Evolutionary conservation across 53 echinoderm and acorn worm genomes (phyloP).

Genomic region (Astropecten irregularis): DNA sequence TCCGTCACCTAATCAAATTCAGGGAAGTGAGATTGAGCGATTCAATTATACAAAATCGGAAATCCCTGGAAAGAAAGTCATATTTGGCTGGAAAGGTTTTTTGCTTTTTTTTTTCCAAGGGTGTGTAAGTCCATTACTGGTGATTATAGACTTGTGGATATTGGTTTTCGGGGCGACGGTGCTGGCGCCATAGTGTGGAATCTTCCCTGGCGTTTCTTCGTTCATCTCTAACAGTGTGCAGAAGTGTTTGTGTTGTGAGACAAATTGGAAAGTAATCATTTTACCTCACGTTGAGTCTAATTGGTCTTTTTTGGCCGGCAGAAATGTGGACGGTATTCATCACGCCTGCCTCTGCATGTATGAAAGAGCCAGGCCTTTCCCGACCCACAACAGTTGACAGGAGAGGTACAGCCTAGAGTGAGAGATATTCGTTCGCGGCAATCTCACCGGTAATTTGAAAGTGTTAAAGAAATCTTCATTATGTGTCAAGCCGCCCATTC

Average conservation of each 20-base stretch:
- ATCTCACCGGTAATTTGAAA: background rate
- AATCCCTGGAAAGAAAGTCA: constrained; percentile 23
- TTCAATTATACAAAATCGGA: constrained; percentile 48
- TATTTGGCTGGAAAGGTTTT: background rate
- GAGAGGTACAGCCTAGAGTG: too few relatives aligned
- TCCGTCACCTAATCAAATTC: too few relatives aligned
- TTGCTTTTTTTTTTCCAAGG: background rate
- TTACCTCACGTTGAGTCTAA: background rate
- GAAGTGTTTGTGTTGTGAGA: background rate
- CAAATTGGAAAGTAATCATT: background rate
- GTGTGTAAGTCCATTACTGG: constrained; percentile 33
- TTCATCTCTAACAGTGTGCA: too few relatives aligned
- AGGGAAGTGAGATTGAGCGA: constrained; percentile 10
- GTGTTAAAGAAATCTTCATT: background rate
- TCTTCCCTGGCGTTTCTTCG: too few relatives aligned
- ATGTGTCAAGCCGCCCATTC: background rate
- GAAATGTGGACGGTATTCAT: too few relatives aligned
- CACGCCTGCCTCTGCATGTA: too few relatives aligned
- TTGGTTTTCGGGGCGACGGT: too few relatives aligned
- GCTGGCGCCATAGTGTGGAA: too few relatives aligned
- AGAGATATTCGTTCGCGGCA: background rate
- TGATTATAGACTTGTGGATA: constrained; percentile 4
- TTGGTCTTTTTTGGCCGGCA: too few relatives aligned
- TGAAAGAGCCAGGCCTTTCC: too few relatives aligned
- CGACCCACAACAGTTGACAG: too few relatives aligned